Evolutionary conservation across 1,140 invertebrate genomes (phyloP).

Genomic region (Drosophila parvula): DNA sequence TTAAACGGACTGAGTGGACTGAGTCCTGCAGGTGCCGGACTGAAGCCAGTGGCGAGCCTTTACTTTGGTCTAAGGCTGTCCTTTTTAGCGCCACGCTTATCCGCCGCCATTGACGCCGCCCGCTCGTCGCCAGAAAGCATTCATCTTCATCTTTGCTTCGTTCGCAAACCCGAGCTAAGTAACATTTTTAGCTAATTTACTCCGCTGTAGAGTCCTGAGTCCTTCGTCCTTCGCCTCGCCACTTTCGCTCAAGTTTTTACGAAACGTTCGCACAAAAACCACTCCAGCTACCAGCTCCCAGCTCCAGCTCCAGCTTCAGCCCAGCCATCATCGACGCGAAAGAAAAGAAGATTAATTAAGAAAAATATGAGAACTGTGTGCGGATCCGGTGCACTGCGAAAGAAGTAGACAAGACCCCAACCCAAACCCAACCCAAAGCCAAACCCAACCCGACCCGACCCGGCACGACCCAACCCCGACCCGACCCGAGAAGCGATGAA

Average conservation of each 20-base stretch:
- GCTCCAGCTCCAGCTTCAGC: background rate
- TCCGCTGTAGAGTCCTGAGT: conserved; percentile 5
- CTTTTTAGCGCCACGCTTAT: conserved; percentile 36
- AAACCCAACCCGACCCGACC: conserved; percentile 2
- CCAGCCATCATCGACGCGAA: conserved; percentile 39
- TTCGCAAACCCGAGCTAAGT: conserved; percentile 24
- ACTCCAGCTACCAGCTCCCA: background rate
- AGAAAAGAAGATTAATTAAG: conserved; percentile 76
- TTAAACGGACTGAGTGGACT: background rate
- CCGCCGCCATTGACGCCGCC: conserved; percentile 16
- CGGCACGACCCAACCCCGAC: background rate
- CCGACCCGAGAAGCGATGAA: conserved; percentile 11
- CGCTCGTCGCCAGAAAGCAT: too few relatives aligned
- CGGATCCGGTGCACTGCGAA: conserved; percentile 58
- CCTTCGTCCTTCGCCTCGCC: conserved; percentile 35
- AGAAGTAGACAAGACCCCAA: background rate
- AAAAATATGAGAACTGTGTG: conserved; percentile 71
- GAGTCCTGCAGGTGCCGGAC: background rate
- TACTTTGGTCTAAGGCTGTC: conserved; percentile 21
- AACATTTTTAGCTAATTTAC: conserved; percentile 70
- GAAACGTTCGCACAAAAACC: conserved; percentile 37
- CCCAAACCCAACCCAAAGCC: background rate
- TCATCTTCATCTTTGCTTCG: conserved; percentile 53
- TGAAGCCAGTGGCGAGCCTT: conserved; percentile 13
- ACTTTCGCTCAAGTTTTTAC: conserved; percentile 54